Base-by-base conservation (phyloP, 92 coral and sea anemone genomes). In the Montipora capitata region DNA sequence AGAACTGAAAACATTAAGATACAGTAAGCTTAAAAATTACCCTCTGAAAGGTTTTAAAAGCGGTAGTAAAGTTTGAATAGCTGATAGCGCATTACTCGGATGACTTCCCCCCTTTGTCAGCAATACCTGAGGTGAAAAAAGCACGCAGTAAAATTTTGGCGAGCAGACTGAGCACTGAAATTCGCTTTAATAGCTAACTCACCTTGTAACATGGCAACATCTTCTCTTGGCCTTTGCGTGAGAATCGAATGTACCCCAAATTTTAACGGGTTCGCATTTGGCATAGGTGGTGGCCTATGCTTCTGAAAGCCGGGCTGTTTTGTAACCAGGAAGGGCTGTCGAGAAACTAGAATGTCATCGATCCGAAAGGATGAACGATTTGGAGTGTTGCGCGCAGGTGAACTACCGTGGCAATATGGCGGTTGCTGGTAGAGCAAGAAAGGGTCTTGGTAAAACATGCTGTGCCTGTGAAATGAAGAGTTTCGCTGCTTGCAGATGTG, bases 361-460 rank as follows among this genome's bases (percentile, higher is more conserved):
- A 86, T 81, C 69, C 74, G 69, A 85, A 89, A 70, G 77, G 81
- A 74, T 82, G 93, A 76, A 76, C 91, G 68, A 81, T 71, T 45
- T 75, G 78, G 74, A 7, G 83, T 9, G 76, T 66, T 76, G 4
- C 65, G 91, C 10, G 91, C 89, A 2, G 85, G 76, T 15, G 91
- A 83, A 43, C 75, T 85, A 14, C 87, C 85, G 88, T 93, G 85
- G 35, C 78, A 89, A 75, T 87, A 94, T 7, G 98, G 87, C 42
- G 98, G 65, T 63, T 91, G 96, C 70, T 95, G 98, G 68, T 93
- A 95, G 54, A 95, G 87, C 87, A 95, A 70, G 73, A 95, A 86
- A 20, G 98, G 98, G 58, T 95, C 98, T 91, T 95, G 96, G 84
- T 93, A 95, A 87, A 95, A 95, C 98, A 95, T 95, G 83, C 67